Base-by-base conservation (phyloP, 2,113 vertebrate genomes). In the Forbesichthys agassizii region DNA sequence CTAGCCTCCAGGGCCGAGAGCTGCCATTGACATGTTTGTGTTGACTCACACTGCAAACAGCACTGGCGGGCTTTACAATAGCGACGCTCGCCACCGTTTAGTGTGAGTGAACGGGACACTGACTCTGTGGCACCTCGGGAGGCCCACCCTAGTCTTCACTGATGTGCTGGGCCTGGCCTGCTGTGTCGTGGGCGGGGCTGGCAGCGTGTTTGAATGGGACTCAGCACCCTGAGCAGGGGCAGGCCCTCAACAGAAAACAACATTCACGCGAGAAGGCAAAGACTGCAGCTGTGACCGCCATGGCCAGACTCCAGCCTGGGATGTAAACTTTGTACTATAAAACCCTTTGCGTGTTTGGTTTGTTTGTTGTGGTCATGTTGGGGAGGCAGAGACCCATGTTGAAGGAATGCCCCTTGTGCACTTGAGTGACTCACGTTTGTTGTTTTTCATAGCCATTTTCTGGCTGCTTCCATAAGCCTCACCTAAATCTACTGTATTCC, bases 1-100 rank as follows among this genome's bases (percentile, higher is more conserved):
- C 91, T 99, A 96, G 91, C 88, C 73, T 14, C 61, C 33, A 0
- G 14, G 78, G 69, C 60, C 53, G 18, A 54, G 33, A 58, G 56
- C 11, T 58, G 56, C 51, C 11, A 47, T 62, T 0, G 9, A 60
- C 47, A 56, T 65, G 69, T 75, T 72, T 75, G 68, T 74, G 69
- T 73, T 78, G 59, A 73, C 55, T 66, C 76, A 73, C 69, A 67
- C 14, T 14, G 5, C 47, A 20, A 49, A 46, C n/a, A 63, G 67
- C 53, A 61, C 52, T n/a, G n/a, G 51, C n/a, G 48, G 11, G 33
- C 9, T 51, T 66, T 12, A n/a, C 58, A 52, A 48, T 48, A 5
- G 51, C 33, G 55, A 33, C 49, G 10, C n/a, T 14, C 7, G 7
- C n/a, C 52, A 54, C 52, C n/a, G 52, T 58, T 8, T 18, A 18